Evolutionary conservation across 2,113 vertebrate species (phyloP).

Genomic region (Periophthalmodon schlosseri): DNA sequence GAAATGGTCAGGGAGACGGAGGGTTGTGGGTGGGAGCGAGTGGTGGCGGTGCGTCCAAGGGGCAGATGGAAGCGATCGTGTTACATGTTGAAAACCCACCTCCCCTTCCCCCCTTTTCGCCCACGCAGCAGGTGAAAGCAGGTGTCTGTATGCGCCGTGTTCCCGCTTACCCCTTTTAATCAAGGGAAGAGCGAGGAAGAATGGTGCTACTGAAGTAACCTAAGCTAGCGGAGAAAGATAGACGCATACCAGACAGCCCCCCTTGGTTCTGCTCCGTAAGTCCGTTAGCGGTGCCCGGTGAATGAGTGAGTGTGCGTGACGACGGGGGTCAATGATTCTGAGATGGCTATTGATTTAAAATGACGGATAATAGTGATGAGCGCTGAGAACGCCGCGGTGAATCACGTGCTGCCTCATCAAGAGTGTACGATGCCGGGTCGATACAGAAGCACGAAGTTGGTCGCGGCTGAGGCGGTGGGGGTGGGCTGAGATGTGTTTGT

Average conservation of each 20-base stretch:
- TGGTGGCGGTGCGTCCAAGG: neutral
- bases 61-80: conserved; percentile 56
- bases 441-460: conserved; percentile 27
- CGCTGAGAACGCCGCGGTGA: neutral
- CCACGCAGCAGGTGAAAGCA: conserved; percentile 57
- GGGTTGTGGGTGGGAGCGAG: conserved; percentile 29
- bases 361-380: conserved; percentile 44
- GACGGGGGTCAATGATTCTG: conserved; percentile 12
- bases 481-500: conserved; percentile 33
- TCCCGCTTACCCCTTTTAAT: conserved; percentile 25
- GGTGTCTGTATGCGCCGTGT: conserved; percentile 41
- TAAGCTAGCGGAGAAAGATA: conserved; percentile 40
- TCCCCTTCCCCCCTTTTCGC: neutral
- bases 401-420: conserved; percentile 29
- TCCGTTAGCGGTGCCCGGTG: neutral
- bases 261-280: conserved; percentile 18
- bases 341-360: conserved; percentile 61
- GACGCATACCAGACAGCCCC: conserved; percentile 19
- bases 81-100: conserved; percentile 34
- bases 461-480: neutral
- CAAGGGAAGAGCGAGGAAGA: conserved; percentile 37
- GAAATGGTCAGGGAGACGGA: conserved; percentile 33
- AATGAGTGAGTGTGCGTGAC: neutral
- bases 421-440: conserved; percentile 38
- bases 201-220: conserved; percentile 58